Percentiles rank a stretch among this genome's conserved stretches.
phyloP scores from a whole-genome alignment of 2,113 vertebrate species.

The Brachyistius frenatus region DNA sequence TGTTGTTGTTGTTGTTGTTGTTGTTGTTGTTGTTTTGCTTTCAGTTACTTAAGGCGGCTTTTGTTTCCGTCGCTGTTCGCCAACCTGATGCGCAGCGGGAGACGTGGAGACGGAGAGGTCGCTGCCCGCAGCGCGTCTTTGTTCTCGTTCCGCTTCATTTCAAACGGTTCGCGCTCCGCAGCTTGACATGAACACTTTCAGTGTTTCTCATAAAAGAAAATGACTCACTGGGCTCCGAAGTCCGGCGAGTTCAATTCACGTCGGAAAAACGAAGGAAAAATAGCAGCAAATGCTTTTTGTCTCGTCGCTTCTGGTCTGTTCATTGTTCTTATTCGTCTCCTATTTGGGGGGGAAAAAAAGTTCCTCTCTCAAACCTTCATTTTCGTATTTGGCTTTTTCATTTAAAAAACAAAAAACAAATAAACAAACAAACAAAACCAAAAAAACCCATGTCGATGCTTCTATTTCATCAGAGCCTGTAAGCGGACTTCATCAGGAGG shows the following conservation, averaged over 20 bases:
- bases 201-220: no score
- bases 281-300: not conserved
- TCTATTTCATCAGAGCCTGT: not conserved
- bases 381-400: not conserved
- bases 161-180: rapidly evolving
- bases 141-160: slow-evolving; percentile 28
- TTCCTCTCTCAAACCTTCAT: no score
- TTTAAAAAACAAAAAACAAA: not conserved
- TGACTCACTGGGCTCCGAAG: no score
- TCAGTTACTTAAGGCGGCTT: not conserved
- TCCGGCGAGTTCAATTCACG: not conserved
- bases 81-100: slow-evolving; percentile 85
- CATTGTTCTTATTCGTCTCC: not conserved
- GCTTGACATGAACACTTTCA: not conserved
- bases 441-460: not conserved
- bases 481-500: no score
- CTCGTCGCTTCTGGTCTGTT: not conserved
- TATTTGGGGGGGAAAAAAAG: not conserved
- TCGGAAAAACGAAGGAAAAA: not conserved
- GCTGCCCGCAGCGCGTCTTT: slow-evolving; percentile 44
- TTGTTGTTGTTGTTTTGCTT: not conserved
- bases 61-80: slow-evolving; percentile 2
- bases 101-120: slow-evolving; percentile 34
- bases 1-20: not conserved
- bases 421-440: not conserved